These are phyloP conservation scores for Calycopis cecrops DNA, from an alignment of 1,140 invertebrate species.

Conservation along the genomic window DNA sequence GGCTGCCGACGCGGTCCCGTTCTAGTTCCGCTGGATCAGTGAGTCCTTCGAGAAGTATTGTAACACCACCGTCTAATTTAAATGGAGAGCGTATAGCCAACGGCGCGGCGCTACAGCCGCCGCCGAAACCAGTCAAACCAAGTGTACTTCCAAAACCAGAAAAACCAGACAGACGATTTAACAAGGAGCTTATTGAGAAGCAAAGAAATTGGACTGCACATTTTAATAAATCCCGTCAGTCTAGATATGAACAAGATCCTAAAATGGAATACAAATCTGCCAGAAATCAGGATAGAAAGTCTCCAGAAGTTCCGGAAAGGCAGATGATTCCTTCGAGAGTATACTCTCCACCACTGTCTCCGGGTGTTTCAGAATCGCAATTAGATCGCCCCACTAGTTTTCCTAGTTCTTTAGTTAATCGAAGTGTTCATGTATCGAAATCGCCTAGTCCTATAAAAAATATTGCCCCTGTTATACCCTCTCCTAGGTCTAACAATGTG, in stretches of 20 bases:
- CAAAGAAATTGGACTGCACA: conserved; percentile 94
- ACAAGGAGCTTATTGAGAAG: conserved; percentile 91
- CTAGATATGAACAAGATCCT: conserved; percentile 76
- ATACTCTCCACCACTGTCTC: conserved; percentile 63
- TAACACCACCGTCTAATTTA: conserved; percentile 61
- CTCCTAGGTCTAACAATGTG: conserved; percentile 50
- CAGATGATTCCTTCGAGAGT: conserved; percentile 60
- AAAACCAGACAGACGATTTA: conserved; percentile 88
- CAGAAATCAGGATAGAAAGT: conserved; percentile 50
- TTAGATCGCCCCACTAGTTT: conserved; percentile 57
- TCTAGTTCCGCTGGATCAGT: conserved; percentile 78
- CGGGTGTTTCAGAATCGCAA: conserved; percentile 53
- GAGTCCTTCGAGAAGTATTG: conserved; percentile 69
- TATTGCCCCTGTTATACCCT: conserved; percentile 46
- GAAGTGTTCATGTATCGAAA: conserved; percentile 52
- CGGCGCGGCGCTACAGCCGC: conserved; percentile 54
- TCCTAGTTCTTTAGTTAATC: conserved; percentile 52
- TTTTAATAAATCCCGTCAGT: conserved; percentile 84
- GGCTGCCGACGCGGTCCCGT: conserved; percentile 68
- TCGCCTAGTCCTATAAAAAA: conserved; percentile 66
- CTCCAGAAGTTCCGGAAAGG: conserved; percentile 52
- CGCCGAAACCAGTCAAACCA: conserved; percentile 72
- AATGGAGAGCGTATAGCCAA: conserved; percentile 69
- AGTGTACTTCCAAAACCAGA: conserved; percentile 79
- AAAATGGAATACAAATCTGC: conserved; percentile 51